Percentiles rank a stretch among this genome's conserved stretches.
Conservation (phyloP, 2,888 invertebrate genomes). For the Pollenia amentaria region DNA sequence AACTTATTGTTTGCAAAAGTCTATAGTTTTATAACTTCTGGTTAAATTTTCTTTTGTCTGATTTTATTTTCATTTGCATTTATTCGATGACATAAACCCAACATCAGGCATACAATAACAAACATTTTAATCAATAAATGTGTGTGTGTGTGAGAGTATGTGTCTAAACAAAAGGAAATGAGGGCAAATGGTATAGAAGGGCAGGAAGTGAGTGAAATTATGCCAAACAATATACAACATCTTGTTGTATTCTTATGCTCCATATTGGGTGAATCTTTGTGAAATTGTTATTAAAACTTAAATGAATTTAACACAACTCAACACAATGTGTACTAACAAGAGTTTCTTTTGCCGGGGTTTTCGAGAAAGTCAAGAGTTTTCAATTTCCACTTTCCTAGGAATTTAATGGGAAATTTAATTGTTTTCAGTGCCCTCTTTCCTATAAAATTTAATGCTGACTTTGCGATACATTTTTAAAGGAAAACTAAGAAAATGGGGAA, state of each 20-base stretch:
- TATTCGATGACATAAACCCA: constrained; percentile 19
- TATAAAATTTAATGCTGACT: no score
- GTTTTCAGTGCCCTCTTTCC: no score
- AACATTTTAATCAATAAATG: constrained; percentile 17
- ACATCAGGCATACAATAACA: background rate
- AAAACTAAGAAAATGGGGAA: no score
- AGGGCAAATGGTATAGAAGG: background rate
- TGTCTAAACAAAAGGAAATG: background rate
- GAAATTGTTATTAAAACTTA: constrained; percentile 64
- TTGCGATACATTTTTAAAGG: no score
- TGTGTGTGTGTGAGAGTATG: background rate
- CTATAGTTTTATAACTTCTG: constrained; percentile 35
- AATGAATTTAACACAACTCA: constrained; percentile 58
- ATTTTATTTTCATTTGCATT: constrained; percentile 1
- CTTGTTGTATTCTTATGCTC: constrained; percentile 20
- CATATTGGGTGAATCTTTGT: constrained; percentile 18
- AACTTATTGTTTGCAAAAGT: constrained; percentile 31
- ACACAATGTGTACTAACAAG: no score
- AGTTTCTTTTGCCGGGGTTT: no score
- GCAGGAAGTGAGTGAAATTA: background rate
- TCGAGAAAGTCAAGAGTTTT: no score
- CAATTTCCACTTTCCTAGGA: no score
- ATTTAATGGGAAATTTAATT: no score
- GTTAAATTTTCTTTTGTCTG: constrained; percentile 13
- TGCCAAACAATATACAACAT: background rate